Conservation (phyloP, 2,113 vertebrate genomes). For the Strix aluco region DNA sequence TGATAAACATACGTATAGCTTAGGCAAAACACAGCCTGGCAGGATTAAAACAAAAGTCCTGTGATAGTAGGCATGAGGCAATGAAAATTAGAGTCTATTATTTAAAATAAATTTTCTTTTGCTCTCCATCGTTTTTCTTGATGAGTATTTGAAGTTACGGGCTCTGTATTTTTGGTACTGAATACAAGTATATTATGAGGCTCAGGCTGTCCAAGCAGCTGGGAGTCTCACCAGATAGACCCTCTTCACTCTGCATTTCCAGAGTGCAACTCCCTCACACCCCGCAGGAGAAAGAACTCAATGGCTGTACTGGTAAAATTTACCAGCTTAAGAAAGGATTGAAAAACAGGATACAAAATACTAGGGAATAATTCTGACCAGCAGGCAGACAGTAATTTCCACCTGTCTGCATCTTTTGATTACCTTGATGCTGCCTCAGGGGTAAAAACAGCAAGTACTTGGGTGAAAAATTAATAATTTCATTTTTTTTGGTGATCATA, state of each 20-base stretch:
- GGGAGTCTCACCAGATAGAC: neutral
- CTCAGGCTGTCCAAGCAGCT: neutral
- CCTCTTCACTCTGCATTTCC: neutral
- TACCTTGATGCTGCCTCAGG: neutral
- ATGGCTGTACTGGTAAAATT: neutral
- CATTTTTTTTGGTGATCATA: neutral
- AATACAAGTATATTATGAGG: neutral
- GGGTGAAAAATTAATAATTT: neutral
- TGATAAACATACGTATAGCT: neutral
- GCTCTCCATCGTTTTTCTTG: neutral
- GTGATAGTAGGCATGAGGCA: neutral
- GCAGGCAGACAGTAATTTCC: neutral
- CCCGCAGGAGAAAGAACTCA: neutral
- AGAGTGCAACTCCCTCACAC: neutral
- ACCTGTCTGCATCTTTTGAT: neutral
- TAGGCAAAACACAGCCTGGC: neutral
- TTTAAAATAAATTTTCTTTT: neutral
- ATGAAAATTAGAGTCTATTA: neutral
- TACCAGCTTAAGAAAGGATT: neutral
- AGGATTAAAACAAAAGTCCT: neutral
- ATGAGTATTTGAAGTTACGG: neutral
- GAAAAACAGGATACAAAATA: neutral
- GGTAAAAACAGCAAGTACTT: neutral
- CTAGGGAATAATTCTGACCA: too few relatives aligned
- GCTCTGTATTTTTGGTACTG: neutral